These are phyloP conservation scores for Agrochola lychnidis DNA, from an alignment of 2,888 invertebrate species.

Conservation along the genomic window DNA sequence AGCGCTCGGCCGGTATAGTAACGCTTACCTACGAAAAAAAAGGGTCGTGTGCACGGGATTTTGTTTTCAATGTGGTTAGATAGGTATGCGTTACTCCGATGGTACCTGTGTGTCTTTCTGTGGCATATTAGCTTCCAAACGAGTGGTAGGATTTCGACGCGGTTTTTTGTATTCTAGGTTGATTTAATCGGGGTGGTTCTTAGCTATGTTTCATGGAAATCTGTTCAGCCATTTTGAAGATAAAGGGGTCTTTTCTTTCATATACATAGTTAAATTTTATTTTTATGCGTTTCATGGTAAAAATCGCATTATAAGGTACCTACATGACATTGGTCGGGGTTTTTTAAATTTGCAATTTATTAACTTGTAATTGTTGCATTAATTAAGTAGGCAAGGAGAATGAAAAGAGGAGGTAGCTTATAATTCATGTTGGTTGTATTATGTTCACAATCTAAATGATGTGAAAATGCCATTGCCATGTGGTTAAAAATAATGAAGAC, in stretches of 20 bases:
- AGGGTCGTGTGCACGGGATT: no score
- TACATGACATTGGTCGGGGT: background rate
- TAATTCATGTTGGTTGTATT: background rate
- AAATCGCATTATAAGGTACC: fast-evolving
- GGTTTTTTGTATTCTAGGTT: background rate
- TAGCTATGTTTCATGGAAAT: background rate
- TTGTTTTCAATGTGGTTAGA: no score
- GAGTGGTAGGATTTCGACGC: background rate
- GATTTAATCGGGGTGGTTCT: background rate
- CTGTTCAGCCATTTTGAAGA: background rate
- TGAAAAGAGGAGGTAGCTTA: background rate
- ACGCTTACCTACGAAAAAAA: no score
- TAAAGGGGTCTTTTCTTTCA: background rate
- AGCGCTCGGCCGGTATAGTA: no score
- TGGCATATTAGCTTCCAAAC: background rate
- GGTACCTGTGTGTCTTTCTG: no score
- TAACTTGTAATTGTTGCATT: background rate
- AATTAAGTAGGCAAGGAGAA: background rate
- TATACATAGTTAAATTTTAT: no score
- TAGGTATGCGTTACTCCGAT: no score
- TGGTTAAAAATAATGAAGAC: conserved; percentile 3
- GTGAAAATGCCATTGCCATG: background rate
- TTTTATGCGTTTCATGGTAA: background rate
- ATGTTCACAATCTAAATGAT: background rate
- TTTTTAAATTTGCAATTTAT: background rate